Base-by-base conservation (phyloP, 1,140 invertebrate genomes). In the Lepidostoma basale region DNA sequence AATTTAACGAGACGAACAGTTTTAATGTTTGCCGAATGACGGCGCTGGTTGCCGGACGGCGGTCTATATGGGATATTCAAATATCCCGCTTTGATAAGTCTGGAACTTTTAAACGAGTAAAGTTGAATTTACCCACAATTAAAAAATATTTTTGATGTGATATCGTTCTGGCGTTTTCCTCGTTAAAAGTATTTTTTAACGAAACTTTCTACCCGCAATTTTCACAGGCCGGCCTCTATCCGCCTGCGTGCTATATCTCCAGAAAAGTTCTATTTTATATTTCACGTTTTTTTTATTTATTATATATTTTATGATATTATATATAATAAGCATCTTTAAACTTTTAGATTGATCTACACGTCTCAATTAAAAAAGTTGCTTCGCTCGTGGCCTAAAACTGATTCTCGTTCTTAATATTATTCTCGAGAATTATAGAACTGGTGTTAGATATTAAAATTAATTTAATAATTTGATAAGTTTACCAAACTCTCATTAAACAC, bases 1-100 rank as follows among this genome's bases (percentile, higher is more conserved):
- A 56, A 56, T 56, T 56, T 33, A 56, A 56, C 30, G 52, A 56
- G 52, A 56, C 36, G 30, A 36, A 56, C 52, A 28, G 18, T 36
- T 56, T 56, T 39, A 30, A 36, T 56, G 20, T 49, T 49, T n/a
- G n/a, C 16, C 12, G 10, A 25, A 49, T 25, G 26, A 39, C 36
- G 28, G 18, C n/a, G 30, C 9, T 16, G 25, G 10, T n/a, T 26
- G 26, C 16, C 30, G 28, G 26, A 54, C 30, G 26, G n/a, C 30
- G 28, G 26, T 30, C 30, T 30, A 23, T 18, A 47, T 33, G 36
- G n/a, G 52, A 56, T 36, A 56, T 56, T 56, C 9, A 56, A 22
- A 56, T 56, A 12, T 49, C 8, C 33, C 26, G 10, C 52, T 56
- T 56, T 56, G 30, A 56, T 39, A 36, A n/a, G 14, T 2, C 14